Evolutionary conservation across 2,113 vertebrate genomes (phyloP).

Genomic region (Amia ocellicauda): DNA sequence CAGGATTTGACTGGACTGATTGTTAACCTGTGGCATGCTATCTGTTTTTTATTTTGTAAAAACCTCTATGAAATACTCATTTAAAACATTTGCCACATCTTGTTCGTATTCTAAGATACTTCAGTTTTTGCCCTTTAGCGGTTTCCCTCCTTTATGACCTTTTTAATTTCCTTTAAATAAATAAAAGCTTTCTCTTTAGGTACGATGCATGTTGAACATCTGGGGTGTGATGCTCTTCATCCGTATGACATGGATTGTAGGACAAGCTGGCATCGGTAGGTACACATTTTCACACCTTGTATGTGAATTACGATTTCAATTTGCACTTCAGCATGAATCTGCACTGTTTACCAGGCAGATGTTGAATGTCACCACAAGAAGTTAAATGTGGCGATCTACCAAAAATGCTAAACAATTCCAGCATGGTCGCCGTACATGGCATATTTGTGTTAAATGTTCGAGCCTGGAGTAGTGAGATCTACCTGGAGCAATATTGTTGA

Average conservation of each 20-base stretch:
- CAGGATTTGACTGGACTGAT: too few relatives aligned
- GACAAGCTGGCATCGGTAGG: slow-evolving; percentile 94
- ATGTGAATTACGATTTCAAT: slow-evolving; percentile 31
- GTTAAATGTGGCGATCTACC: slow-evolving; percentile 29
- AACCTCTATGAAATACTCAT: too few relatives aligned
- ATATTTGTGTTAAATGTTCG: too few relatives aligned
- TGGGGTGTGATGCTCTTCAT: slow-evolving; percentile 99
- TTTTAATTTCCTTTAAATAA: too few relatives aligned
- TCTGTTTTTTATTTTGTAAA: too few relatives aligned
- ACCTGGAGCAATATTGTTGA: too few relatives aligned
- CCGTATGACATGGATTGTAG: slow-evolving; percentile 96
- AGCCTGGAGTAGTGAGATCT: too few relatives aligned
- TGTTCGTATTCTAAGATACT: too few relatives aligned
- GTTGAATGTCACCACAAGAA: slow-evolving; percentile 45
- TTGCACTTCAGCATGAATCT: slow-evolving; percentile 23
- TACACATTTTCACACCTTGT: slow-evolving; percentile 16
- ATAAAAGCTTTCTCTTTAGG: slow-evolving; percentile 73
- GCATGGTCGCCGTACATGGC: neutral
- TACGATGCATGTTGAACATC: slow-evolving; percentile 98
- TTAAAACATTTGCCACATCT: too few relatives aligned
- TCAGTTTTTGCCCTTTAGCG: too few relatives aligned
- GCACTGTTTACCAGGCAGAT: slow-evolving; percentile 31
- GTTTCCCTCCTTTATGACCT: too few relatives aligned
- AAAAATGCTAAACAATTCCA: neutral
- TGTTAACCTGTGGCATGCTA: too few relatives aligned